phyloP scores from a whole-genome alignment of 1,140 invertebrate genomes.

The Drosophila quadrilineata region DNA sequence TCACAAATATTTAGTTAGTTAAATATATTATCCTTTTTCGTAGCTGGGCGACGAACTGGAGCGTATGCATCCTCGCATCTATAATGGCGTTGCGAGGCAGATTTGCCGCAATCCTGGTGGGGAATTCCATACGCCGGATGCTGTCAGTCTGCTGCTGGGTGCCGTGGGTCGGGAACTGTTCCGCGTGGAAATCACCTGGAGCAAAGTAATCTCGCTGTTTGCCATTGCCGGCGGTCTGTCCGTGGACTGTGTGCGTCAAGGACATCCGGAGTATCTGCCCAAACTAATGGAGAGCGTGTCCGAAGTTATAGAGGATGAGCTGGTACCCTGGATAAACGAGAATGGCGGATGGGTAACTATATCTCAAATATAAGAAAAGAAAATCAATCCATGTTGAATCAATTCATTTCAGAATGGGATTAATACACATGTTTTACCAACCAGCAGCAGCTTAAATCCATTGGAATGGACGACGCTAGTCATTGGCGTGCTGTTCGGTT shows the following conservation, averaged over 20 bases:
- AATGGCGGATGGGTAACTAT: constrained; percentile 87
- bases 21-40: not conserved
- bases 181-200: constrained; percentile 85
- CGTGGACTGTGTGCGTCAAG: constrained; percentile 86
- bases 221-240: constrained; percentile 87
- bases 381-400: not conserved
- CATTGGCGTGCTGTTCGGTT: constrained; percentile 69
- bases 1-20: constrained; percentile 4
- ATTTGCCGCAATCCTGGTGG: constrained; percentile 82
- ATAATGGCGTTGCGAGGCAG: constrained; percentile 84
- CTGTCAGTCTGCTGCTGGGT: constrained; percentile 82
- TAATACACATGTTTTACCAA: constrained; percentile 74
- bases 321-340: constrained; percentile 86
- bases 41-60: constrained; percentile 85
- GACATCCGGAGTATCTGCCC: constrained; percentile 85
- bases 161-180: constrained; percentile 85
- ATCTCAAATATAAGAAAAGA: too few species aligned
- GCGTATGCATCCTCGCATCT: constrained; percentile 86
- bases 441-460: constrained; percentile 64
- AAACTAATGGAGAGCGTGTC: constrained; percentile 84
- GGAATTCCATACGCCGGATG: constrained; percentile 81
- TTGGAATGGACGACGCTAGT: constrained; percentile 76
- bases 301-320: constrained; percentile 85
- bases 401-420: constrained; percentile 57
- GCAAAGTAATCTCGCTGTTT: constrained; percentile 86